These are phyloP conservation scores for Actinernus sp. DNA, from an alignment of 92 coral and sea anemone species.

Conservation along the genomic window DNA sequence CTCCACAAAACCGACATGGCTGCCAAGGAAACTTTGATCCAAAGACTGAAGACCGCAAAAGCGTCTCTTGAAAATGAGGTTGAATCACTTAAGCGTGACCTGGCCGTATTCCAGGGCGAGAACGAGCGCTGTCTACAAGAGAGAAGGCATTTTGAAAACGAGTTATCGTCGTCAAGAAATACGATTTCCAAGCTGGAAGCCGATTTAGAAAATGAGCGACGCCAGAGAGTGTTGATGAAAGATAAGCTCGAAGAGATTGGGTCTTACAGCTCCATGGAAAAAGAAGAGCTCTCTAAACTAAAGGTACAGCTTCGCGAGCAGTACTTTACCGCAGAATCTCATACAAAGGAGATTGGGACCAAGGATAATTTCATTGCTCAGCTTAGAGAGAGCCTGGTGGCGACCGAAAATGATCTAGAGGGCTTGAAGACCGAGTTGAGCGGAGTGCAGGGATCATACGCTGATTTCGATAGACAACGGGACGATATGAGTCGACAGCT, in stretches of 20 bases:
- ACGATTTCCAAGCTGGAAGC: conserved; percentile 86
- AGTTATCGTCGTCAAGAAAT: conserved; percentile 68
- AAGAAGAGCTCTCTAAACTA: conserved; percentile 72
- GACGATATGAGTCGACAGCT: conserved; percentile 71
- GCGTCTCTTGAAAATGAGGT: conserved; percentile 92
- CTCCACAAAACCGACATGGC: conserved; percentile 86
- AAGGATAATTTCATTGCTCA: conserved; percentile 77
- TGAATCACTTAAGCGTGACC: conserved; percentile 82
- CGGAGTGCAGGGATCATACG: conserved; percentile 40
- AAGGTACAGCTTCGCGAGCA: conserved; percentile 87
- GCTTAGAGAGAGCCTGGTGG: conserved; percentile 81
- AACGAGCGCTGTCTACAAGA: conserved; percentile 80
- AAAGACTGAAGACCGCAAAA: conserved; percentile 87
- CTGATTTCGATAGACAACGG: conserved; percentile 60
- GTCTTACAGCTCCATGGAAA: conserved; percentile 63
- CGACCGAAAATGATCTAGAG: conserved; percentile 66
- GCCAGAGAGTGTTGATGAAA: conserved; percentile 67
- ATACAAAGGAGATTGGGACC: conserved; percentile 67
- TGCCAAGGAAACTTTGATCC: conserved; percentile 86
- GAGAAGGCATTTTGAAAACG: conserved; percentile 70
- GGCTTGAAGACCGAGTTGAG: conserved; percentile 38
- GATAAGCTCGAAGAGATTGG: conserved; percentile 73
- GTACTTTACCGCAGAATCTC: conserved; percentile 63
- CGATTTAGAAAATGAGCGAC: conserved; percentile 87
- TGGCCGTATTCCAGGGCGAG: conserved; percentile 74